Percentiles rank a stretch among this genome's conserved stretches.
Conservation (phyloP, 2,888 invertebrate species). For the Drosophila longiperda region DNA sequence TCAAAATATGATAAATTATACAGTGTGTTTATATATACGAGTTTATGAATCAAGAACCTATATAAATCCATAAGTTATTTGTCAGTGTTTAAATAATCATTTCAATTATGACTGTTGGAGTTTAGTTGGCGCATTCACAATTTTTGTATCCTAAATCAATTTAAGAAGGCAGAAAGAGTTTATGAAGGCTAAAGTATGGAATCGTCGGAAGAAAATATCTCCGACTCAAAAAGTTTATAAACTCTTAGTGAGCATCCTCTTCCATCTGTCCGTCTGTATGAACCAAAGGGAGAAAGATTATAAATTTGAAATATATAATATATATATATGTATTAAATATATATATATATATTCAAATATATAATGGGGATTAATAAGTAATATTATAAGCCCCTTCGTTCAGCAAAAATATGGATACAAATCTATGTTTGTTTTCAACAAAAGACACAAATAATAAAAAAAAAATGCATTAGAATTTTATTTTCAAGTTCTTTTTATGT, state of each 20-base stretch:
- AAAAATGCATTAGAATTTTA: background rate
- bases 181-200: background rate
- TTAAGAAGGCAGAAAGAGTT: background rate
- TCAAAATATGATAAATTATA: accelerated
- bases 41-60: background rate
- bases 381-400: background rate
- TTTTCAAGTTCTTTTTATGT: background rate
- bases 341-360: background rate
- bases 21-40: background rate
- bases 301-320: too few species aligned
- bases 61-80: background rate
- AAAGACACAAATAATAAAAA: background rate
- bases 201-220: background rate
- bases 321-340: too few species aligned
- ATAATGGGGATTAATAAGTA: background rate
- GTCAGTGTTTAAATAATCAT: background rate
- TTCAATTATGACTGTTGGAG: background rate
- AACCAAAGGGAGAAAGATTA: background rate
- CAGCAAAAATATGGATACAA: background rate
- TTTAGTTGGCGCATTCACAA: background rate
- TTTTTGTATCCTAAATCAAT: background rate
- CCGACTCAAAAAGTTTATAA: background rate
- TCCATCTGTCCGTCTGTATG: background rate
- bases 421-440: background rate
- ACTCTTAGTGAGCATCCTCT: background rate